Base-by-base conservation (phyloP, 2,888 invertebrate species). In the Rhogogaster chlorosoma region DNA sequence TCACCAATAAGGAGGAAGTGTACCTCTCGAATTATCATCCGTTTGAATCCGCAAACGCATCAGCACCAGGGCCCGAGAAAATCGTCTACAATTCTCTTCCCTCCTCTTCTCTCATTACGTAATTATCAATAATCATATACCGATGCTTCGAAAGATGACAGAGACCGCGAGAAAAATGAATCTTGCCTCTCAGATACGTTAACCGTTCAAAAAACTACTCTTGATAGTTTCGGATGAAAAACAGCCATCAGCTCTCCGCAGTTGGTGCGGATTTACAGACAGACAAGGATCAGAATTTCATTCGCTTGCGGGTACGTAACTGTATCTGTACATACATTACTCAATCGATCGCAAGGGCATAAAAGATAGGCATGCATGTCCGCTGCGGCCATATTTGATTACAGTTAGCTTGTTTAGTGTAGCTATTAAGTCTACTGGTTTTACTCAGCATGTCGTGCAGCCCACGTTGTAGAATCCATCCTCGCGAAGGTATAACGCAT, bases 121-220 rank as follows among this genome's bases (percentile, higher is more conserved):
- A 89, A 89, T 90, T 89, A 90, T 88, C 86, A 87, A 88, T 89
- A 89, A 90, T 88, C 88, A 84, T 57, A 84, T 57, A 84, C 70
- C 36, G 38, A 36, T 61, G 36, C 18, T 10, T 77, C 18, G 18
- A 29, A 10, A 77, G 53, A 53, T 53, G 29, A 77, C 45, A 38
- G 61, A 57, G 9, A 61, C 36, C 80, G 61, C 36, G 26, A 61
- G 12, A 80, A 80, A 80, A 80, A 57, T 38, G 18, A 32, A 71
- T 29, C 29, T 71, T 22, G 7, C 26, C 32, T 6, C 67, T 6
- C 26, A 45, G 45, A 26, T 71, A 71, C 10, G 38, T 38, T 18
- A n/a, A 71, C n/a, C n/a, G 22, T 22, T 26, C 75, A 15, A 45
- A 75, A 75, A 45, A 10, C 75, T 45, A 45, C 15, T 26, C 75